Evolutionary conservation across 2,797 vertebrate species (phyloP).

Genomic region (Emydoidea blandingii): DNA sequence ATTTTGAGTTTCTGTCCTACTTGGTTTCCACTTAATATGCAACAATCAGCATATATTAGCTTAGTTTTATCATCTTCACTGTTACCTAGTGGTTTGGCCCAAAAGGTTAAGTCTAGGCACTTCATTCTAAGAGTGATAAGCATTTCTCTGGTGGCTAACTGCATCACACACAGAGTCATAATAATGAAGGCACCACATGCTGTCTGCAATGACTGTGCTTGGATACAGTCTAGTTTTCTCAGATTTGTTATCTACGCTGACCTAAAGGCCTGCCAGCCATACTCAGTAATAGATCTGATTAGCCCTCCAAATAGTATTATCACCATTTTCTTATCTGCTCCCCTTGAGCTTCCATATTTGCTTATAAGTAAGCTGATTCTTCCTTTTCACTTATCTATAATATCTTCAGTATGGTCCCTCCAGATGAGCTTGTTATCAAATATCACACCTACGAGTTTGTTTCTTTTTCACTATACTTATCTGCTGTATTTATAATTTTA

Average conservation of each 20-base stretch:
- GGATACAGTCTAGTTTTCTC: neutral
- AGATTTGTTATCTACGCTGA: neutral
- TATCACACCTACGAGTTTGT: neutral
- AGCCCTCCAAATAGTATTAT: neutral
- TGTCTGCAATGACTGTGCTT: neutral
- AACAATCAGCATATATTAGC: neutral
- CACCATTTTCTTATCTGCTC: neutral
- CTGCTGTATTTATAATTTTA: neutral
- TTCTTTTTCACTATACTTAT: neutral
- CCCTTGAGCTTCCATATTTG: neutral
- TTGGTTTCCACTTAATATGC: neutral
- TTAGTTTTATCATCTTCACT: neutral
- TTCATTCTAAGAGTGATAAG: neutral
- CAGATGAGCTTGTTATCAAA: neutral
- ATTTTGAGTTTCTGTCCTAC: neutral
- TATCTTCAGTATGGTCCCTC: neutral
- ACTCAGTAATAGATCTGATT: neutral
- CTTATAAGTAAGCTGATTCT: neutral
- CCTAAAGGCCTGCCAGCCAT: neutral
- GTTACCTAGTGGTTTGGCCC: neutral
- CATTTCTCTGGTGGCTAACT: neutral
- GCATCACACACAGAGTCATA: neutral
- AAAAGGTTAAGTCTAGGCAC: neutral
- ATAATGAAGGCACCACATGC: neutral
- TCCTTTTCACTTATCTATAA: neutral